Conservation (phyloP, 2,113 vertebrate genomes). For the Elaphurus davidianus region DNA sequence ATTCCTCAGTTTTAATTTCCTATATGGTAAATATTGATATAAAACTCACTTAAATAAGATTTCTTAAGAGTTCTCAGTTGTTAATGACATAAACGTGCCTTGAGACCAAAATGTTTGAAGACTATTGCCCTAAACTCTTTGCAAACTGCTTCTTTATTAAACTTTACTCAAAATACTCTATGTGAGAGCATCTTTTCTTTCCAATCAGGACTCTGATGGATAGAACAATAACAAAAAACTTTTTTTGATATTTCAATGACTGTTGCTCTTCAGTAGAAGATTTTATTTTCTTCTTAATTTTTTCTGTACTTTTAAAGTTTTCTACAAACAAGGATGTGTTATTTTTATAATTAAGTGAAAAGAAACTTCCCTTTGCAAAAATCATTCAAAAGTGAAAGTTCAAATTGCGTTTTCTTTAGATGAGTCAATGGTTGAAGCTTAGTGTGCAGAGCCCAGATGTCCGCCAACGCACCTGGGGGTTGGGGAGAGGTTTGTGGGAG, state of each 20-base stretch:
- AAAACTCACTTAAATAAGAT: background rate
- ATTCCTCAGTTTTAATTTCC: background rate
- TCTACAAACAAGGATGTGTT: background rate
- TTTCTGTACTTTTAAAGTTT: background rate
- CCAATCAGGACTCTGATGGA: background rate
- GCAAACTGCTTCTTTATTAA: background rate
- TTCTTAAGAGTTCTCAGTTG: background rate
- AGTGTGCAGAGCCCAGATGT: background rate
- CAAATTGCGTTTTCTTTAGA: background rate
- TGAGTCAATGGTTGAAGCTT: background rate
- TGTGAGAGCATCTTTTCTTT: background rate
- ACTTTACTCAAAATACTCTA: background rate
- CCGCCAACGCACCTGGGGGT: rapidly evolving
- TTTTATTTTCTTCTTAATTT: conserved; percentile 1
- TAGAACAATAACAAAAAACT: background rate
- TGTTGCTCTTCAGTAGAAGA: background rate
- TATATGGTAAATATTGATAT: background rate
- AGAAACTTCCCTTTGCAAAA: conserved; percentile 31
- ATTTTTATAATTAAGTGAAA: conserved; percentile 27
- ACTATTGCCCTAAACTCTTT: background rate
- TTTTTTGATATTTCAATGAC: background rate
- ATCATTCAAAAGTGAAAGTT: conserved; percentile 38
- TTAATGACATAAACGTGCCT: background rate
- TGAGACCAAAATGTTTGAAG: background rate
- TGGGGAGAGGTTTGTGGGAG: background rate